phyloP scores from a whole-genome alignment of 2,113 vertebrate species.

The Sinocyclocheilus grahami region DNA sequence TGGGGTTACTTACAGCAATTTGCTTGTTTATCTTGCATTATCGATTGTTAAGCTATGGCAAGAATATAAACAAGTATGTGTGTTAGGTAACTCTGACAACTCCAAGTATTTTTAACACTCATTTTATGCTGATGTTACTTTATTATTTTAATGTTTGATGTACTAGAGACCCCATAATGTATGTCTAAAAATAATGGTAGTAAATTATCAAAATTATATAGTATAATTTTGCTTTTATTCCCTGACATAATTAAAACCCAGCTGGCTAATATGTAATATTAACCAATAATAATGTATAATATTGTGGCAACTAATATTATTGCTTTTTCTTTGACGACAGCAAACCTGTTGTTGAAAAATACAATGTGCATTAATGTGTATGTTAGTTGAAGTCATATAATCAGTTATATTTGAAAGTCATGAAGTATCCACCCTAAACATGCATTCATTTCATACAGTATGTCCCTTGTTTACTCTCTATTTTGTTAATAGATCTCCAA shows the following conservation, averaged over 20 bases:
- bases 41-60: neutral
- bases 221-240: no score
- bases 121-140: neutral
- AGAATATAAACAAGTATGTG: neutral
- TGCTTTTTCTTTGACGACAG: no score
- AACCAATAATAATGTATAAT: no score
- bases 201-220: no score
- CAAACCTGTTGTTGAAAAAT: no score
- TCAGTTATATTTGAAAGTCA: neutral
- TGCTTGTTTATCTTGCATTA: constrained; percentile 9
- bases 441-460: neutral
- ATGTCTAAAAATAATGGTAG: no score
- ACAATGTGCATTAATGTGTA: no score
- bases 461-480: constrained; percentile 6
- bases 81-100: neutral
- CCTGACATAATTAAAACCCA: no score
- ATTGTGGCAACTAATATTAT: no score
- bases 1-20: neutral
- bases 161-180: neutral
- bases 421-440: neutral
- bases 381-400: no score
- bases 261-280: no score
- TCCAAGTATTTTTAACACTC: neutral
- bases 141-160: neutral
- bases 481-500: constrained; percentile 13